A percentile compares a stretch with the other conserved stretches of the same genome.
Conservation (phyloP, 1,140 invertebrate species). For the Drepana arcuata region DNA sequence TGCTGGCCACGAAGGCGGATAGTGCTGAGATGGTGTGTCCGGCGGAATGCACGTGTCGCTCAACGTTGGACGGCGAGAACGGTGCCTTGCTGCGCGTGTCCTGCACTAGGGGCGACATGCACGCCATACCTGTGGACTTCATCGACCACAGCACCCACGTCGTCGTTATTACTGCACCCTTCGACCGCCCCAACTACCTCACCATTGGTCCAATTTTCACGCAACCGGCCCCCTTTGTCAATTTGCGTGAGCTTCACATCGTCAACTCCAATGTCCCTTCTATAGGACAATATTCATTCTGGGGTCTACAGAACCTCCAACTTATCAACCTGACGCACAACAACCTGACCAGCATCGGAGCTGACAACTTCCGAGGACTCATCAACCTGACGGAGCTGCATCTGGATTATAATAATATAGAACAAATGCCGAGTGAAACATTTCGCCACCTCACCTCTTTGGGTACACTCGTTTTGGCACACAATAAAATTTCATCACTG, state of each 20-base stretch:
- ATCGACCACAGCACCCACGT: conserved; percentile 77
- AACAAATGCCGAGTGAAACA: conserved; percentile 81
- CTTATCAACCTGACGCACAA: conserved; percentile 83
- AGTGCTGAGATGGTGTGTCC: conserved; percentile 39
- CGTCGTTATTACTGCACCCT: conserved; percentile 79
- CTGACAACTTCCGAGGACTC: conserved; percentile 86
- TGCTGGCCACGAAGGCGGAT: conserved; percentile 10
- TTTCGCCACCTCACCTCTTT: conserved; percentile 81
- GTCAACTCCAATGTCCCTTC: conserved; percentile 83
- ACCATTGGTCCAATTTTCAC: conserved; percentile 83
- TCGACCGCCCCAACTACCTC: conserved; percentile 75
- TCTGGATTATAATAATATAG: conserved; percentile 86
- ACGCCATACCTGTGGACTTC: conserved; percentile 73
- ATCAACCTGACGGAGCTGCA: conserved; percentile 85
- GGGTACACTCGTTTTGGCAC: conserved; percentile 77
- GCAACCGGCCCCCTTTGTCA: conserved; percentile 71
- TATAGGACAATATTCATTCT: conserved; percentile 85
- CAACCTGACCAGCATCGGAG: conserved; percentile 81
- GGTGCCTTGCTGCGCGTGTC: conserved; percentile 23
- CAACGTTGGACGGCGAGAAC: conserved; percentile 19
- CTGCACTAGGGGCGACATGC: conserved; percentile 75
- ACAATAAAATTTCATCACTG: conserved; percentile 80
- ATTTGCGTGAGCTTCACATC: conserved; percentile 83
- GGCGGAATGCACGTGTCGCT: conserved; percentile 36
- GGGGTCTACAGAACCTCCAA: conserved; percentile 78